phyloP scores from a whole-genome alignment of 2,797 vertebrate species.

The Typhlichthys subterraneus region DNA sequence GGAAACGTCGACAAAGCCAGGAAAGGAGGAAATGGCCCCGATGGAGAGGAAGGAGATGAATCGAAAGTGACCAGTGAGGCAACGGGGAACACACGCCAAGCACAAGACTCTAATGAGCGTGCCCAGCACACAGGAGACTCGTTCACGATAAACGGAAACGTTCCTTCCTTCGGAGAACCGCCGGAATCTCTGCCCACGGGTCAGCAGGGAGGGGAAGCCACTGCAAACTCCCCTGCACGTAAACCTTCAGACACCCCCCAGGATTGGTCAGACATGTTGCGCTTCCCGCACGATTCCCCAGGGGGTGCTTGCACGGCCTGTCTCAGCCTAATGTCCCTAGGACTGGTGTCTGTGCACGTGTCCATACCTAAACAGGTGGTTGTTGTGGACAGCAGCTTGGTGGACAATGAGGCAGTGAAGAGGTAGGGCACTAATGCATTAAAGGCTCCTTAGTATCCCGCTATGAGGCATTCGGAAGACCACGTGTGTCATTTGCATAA shows the following conservation, averaged over 20 bases:
- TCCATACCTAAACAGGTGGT: constrained; percentile 93
- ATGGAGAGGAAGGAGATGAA: not conserved
- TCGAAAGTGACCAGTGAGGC: not conserved
- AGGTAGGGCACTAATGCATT: constrained; percentile 69
- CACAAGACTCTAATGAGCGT: not conserved
- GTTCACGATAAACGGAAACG: not conserved
- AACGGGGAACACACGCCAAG: not conserved
- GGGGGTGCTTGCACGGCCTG: constrained; percentile 83
- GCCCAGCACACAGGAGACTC: not conserved
- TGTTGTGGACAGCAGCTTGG: constrained; percentile 91
- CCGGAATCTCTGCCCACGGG: not conserved
- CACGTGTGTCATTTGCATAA: no score
- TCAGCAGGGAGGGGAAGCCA: not conserved
- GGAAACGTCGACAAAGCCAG: not conserved
- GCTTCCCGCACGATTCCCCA: constrained; percentile 82
- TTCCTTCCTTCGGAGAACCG: constrained; percentile 4
- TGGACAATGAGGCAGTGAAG: constrained; percentile 89
- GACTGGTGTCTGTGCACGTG: constrained; percentile 82
- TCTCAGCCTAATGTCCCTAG: constrained; percentile 86
- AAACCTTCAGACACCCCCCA: constrained; percentile 6
- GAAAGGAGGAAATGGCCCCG: not conserved
- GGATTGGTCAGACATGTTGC: constrained; percentile 72
- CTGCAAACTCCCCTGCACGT: not conserved
- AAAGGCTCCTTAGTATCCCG: no score
- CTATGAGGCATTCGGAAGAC: no score